Conservation (phyloP, 2,113 vertebrate species). For the Daboia siamensis region DNA sequence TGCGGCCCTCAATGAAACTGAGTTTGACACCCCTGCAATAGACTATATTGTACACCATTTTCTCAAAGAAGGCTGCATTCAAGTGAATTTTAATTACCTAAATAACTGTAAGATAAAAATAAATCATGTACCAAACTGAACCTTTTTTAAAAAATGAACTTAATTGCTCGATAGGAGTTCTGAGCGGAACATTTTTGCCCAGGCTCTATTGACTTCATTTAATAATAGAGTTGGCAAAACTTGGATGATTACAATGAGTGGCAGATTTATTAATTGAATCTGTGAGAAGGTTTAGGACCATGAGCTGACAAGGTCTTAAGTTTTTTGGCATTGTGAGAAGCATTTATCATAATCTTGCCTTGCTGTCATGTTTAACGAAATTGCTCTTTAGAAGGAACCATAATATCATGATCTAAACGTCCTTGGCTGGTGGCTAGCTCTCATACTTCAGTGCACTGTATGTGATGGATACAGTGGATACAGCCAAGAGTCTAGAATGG, state of each 20-base stretch:
- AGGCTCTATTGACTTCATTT: not conserved
- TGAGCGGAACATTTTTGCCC: not conserved
- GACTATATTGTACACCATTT: not conserved
- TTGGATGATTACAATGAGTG: not conserved
- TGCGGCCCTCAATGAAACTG: too few species aligned
- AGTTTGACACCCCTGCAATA: too few species aligned
- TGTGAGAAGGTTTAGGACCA: not conserved
- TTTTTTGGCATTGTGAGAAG: not conserved
- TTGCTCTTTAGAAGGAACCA: not conserved
- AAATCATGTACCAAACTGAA: not conserved
- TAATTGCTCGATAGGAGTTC: not conserved
- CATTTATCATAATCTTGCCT: not conserved
- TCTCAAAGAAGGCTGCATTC: not conserved
- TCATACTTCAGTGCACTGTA: not conserved
- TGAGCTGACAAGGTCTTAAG: not conserved
- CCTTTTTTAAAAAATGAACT: not conserved
- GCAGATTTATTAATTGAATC: not conserved
- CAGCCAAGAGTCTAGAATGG: not conserved
- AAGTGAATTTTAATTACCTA: not conserved
- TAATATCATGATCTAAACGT: not conserved
- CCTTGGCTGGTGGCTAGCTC: not conserved
- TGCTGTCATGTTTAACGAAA: not conserved
- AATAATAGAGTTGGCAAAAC: not conserved
- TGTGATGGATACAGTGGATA: not conserved
- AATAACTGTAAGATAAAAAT: not conserved